Evolutionary conservation across 2,797 vertebrate species (phyloP), one percentile per base, ranked within the genome.

Genomic region (Cuniculus paca): DNA sequence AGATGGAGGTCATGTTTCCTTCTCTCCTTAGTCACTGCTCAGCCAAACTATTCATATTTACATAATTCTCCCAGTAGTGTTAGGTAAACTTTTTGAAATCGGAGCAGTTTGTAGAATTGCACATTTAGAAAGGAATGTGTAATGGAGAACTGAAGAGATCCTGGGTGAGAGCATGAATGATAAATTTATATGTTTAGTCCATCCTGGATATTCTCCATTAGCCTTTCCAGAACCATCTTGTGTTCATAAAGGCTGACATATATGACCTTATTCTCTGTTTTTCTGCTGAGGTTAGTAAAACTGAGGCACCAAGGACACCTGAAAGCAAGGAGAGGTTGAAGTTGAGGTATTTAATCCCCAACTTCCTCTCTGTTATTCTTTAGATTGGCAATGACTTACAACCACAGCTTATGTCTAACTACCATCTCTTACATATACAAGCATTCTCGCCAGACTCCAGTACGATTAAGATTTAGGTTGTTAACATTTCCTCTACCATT

Each of bases 21-120:
- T 91, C 96, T 97, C 94, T 98, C 96, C 95, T 97, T 97, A 97
- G 94, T 97, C 95, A 98, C 92, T 95, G 95, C 96, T 97, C 96
- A 97, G 97, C 95, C 97, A 97, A 97, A 98, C 96, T 97, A 92
- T 96, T 97, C 96, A 90, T 97, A 98, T 98, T 98, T 98, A 97
- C 98, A 97, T 98, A 98, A 97, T 96, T 95, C 88, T 95, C 97
- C 95, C 97, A 89, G 92, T 94, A 97, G 97, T 92, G 86, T 74
- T 96, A 93, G 96, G 96, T 97, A 98, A 97, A 98, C 96, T 97
- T 98, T 96, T 95, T 88, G 68, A 94, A 97, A 97, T 96, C 85
- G 68, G 95, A 97, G 65, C 86, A 92, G 90, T 97, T 91, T 91
- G 83, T 91, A 89, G 75, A 97, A 85, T 74, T 89, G 82, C 50